Evolutionary conservation across 1,140 invertebrate genomes (phyloP), one percentile per base, ranked within the genome.

Genomic region (Pinna nobilis): DNA sequence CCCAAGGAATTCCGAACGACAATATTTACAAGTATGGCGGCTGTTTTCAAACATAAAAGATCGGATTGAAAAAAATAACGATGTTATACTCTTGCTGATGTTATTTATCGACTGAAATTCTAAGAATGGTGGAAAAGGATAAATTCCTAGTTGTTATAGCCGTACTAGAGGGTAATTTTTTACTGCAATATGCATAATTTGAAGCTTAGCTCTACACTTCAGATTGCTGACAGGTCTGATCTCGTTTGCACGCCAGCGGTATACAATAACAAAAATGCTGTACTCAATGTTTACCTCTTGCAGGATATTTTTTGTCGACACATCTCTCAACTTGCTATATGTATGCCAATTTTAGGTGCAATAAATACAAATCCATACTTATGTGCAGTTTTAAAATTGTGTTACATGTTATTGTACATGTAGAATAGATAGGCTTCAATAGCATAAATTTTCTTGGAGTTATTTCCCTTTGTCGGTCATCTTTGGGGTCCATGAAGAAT

Each of bases 111-210:
- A 20, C 18, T 50, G 41, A n/a, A 44, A 51, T 35, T 55, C 20
- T 32, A 79, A 70, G 1, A 44, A 88, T 88, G 86, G 80, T 82
- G 23, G 85, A 82, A 57, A 86, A 84, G 39, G 80, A 81, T 23
- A 78, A 75, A 74, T 84, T 81, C 72, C 72, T 88, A 18, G 84
- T 87, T 35, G 86, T 88, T 57, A 84, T 88, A 70, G 82, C 86
- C 15, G 81, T 85, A 53, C 70, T 88, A 61, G 84, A 85, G 80
- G 86, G 86, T 87, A 81, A 64, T 44, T 32, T 57, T 57, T 15
- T 6, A 9, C 23, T 7, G 23, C 32, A n/a, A n/a, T n/a, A n/a
- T n/a, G n/a, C n/a, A n/a, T 57, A 13, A n/a, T 35, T 15, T 57
- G 7, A 44, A 18, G 35, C 23, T 25, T 25, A 15, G 5, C n/a